Percentiles rank a stretch among this genome's conserved stretches.
Conservation (phyloP, 2,797 vertebrate genomes). For the Sus cebifrons region DNA sequence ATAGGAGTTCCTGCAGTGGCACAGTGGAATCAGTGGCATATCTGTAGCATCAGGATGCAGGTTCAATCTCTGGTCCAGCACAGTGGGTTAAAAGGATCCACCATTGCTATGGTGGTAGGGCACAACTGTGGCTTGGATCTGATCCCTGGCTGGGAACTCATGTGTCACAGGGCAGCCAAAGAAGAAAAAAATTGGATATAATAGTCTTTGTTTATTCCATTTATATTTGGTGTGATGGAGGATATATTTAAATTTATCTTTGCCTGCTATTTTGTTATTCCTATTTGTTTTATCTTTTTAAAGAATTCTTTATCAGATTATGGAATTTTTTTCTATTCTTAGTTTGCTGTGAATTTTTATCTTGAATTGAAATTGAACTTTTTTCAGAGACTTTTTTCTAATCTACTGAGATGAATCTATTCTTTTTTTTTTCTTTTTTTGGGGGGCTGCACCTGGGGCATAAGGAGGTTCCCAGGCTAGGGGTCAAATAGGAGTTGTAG, state of each 20-base stretch:
- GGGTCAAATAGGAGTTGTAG: no score
- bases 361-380: neutral
- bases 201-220: constrained; percentile 26
- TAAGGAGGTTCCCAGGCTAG: no score
- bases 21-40: no score
- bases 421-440: neutral
- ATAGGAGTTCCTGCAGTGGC: no score
- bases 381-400: neutral
- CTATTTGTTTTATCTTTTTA: constrained; percentile 6
- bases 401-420: neutral
- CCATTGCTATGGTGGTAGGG: no score
- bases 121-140: no score
- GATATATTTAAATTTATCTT: constrained; percentile 20
- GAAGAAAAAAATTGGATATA: neutral
- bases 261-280: neutral
- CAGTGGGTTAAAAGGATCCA: no score
- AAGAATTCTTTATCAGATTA: neutral
- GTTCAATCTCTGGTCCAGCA: no score
- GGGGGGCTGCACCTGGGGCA: no score
- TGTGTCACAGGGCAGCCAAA: no score
- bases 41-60: no score
- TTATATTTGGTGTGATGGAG: constrained; percentile 15
- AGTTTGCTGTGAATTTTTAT: neutral
- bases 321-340: neutral
- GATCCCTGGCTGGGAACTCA: no score